Conservation (phyloP, 2,797 vertebrate species). For the Syngnathus acus region DNA sequence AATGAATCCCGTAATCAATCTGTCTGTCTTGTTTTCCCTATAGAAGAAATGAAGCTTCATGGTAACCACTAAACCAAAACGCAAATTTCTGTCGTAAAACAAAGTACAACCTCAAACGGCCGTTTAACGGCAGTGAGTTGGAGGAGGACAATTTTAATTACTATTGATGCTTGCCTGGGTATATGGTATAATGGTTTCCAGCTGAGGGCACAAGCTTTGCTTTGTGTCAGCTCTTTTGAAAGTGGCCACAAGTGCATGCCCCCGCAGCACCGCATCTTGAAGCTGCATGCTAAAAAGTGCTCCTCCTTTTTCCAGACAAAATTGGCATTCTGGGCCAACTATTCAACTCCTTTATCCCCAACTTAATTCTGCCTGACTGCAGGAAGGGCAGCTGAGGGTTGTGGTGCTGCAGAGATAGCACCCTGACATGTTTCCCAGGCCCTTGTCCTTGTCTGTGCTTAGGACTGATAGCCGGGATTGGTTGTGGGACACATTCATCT, state of each 20-base stretch:
- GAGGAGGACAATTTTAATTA: constrained; percentile 3
- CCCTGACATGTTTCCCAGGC: constrained; percentile 39
- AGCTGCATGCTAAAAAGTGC: background rate
- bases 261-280: background rate
- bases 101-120: background rate
- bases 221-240: constrained; percentile 7
- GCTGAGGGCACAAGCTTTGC: constrained; percentile 2
- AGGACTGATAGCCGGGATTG: constrained; percentile 36
- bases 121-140: constrained; percentile 2
- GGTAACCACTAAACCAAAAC: background rate
- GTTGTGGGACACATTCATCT: constrained; percentile 51
- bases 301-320: background rate
- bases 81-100: background rate
- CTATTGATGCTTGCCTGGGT: background rate
- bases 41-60: background rate
- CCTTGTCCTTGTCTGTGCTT: constrained; percentile 30
- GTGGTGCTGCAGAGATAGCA: constrained; percentile 23
- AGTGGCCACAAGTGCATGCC: constrained; percentile 9
- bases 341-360: constrained; percentile 21
- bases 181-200: constrained; percentile 2
- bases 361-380: constrained; percentile 25
- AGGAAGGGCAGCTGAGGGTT: constrained; percentile 9
- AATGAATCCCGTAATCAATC: background rate
- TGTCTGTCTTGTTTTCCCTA: background rate
- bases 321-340: constrained; percentile 26